Evolutionary conservation across 2,888 invertebrate genomes (phyloP).

Genomic region (Penaeus monodon): DNA sequence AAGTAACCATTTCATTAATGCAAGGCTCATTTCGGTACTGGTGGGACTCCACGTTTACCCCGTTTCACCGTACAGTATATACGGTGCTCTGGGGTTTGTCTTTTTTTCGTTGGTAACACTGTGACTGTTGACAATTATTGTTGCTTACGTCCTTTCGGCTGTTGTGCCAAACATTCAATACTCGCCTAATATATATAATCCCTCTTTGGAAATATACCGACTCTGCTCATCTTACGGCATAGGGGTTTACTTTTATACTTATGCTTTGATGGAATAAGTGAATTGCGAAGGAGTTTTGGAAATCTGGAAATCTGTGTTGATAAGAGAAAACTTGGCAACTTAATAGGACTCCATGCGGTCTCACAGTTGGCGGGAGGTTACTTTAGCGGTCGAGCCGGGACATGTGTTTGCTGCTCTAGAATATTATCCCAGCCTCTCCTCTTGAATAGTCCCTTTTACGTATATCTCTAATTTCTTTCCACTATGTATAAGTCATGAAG

Average conservation of each 20-base stretch:
- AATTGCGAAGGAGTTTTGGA: constrained; percentile 42
- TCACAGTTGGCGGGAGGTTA: constrained; percentile 48
- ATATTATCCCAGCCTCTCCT: constrained; percentile 14
- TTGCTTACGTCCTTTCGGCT: constrained; percentile 53
- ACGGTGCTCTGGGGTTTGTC: constrained; percentile 21
- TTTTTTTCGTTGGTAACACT: constrained; percentile 50
- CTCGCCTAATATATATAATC: constrained; percentile 13
- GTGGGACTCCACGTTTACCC: too few relatives aligned
- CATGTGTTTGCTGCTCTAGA: constrained; percentile 38
- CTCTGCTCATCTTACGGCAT: constrained; percentile 17
- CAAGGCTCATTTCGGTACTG: too few relatives aligned
- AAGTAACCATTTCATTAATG: too few relatives aligned
- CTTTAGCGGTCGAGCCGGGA: constrained; percentile 39
- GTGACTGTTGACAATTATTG: constrained; percentile 59
- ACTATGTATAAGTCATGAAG: background rate
- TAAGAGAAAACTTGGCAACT: constrained; percentile 62
- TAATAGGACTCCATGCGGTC: constrained; percentile 60
- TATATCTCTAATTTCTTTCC: constrained; percentile 12
- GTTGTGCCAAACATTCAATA: constrained; percentile 55
- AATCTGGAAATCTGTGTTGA: constrained; percentile 62
- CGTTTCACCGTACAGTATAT: constrained; percentile 20
- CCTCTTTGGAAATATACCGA: constrained; percentile 6
- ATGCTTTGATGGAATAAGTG: constrained; percentile 25
- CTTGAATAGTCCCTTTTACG: constrained; percentile 8
- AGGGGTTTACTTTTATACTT: constrained; percentile 1